Base-by-base conservation (phyloP, 2,888 invertebrate species). In the Adela reaumurella region DNA sequence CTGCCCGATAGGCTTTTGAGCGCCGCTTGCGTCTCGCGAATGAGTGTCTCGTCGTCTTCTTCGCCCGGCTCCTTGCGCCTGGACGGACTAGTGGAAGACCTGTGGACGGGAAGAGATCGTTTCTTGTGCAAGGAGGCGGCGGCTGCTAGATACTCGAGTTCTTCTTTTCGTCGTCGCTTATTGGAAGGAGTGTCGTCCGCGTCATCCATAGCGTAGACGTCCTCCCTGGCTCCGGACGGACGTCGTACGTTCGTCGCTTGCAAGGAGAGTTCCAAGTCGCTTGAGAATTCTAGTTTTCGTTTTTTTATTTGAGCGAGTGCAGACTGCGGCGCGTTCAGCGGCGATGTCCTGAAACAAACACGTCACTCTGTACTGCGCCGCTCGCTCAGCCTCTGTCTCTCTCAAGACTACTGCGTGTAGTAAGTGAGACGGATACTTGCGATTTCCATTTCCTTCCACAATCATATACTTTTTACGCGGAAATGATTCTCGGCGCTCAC, bases 11-110 rank as follows among this genome's bases (percentile, higher is more conserved):
- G 73, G 57, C 90, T 90, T 65, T 91, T 90, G 24, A 94, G 68
- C 0, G 93, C 93, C 1, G 91, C 91, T 65, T 94, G 93, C 2
- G 94, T 93, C 67, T 94, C 94, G 47, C 91, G 81, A 53, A 94
- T 91, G 49, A 92, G 81, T 0, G 87, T 88, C 65, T 94, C 94
- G 62, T 92, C 90, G 58, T 91, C 90, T 58, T 87, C 87, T 43
- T 68, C 65, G 42, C 52, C 70, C 67, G 56, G 77, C 58, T 57
- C 66, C 53, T 45, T 74, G 76, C 2, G 76, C 73, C 50, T 76
- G 70, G 62, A 59, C 3, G 69, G 66, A 54, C 67, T 67, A 8
- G 5, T 8, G 41, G 54, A 57, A 8, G 59, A 50, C 45, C 48
- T 44, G 49, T 24, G 24, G 24, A 24, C 8, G 24, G 24, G 8